Conservation (phyloP, 2,888 invertebrate genomes). For the Augochlorella aurata region DNA sequence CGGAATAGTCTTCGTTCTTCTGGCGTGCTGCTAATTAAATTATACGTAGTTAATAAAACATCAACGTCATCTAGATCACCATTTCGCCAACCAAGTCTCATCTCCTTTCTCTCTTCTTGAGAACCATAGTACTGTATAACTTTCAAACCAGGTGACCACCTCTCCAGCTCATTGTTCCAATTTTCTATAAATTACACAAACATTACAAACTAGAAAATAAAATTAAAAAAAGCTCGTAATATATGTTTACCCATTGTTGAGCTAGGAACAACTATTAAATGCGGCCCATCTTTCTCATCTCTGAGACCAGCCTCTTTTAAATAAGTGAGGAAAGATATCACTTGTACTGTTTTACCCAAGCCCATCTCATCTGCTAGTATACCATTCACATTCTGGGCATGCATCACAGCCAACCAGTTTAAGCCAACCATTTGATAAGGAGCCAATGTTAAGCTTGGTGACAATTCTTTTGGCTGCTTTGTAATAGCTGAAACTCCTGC, state of each 20-base stretch:
- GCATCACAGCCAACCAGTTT: slow-evolving; percentile 96
- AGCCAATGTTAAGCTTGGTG: slow-evolving; percentile 87
- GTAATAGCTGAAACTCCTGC: slow-evolving; percentile 88
- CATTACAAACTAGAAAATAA: background rate
- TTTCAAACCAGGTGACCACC: slow-evolving; percentile 90
- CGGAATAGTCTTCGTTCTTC: slow-evolving; percentile 96
- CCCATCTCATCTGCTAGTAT: slow-evolving; percentile 99
- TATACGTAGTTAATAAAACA: slow-evolving; percentile 94
- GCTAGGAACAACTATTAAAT: slow-evolving; percentile 97
- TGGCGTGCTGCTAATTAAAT: slow-evolving; percentile 92
- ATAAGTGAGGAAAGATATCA: slow-evolving; percentile 95
- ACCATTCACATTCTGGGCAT: slow-evolving; percentile 94
- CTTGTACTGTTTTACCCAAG: slow-evolving; percentile 95
- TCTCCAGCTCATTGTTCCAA: slow-evolving; percentile 90
- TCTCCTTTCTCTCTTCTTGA: slow-evolving; percentile 91
- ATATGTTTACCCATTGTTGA: slow-evolving; percentile 90
- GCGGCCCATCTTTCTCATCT: slow-evolving; percentile 86
- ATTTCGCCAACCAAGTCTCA: slow-evolving; percentile 89
- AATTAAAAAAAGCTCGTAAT: background rate
- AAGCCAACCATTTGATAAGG: slow-evolving; percentile 94
- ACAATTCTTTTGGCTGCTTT: slow-evolving; percentile 88
- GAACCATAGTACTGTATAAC: slow-evolving; percentile 95
- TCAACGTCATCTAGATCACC: slow-evolving; percentile 89
- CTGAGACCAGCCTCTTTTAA: slow-evolving; percentile 90
- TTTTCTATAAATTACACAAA: slow-evolving; percentile 85